These are phyloP conservation scores for Myopa testacea DNA, from an alignment of 2,888 invertebrate genomes.

Conservation along the genomic window DNA sequence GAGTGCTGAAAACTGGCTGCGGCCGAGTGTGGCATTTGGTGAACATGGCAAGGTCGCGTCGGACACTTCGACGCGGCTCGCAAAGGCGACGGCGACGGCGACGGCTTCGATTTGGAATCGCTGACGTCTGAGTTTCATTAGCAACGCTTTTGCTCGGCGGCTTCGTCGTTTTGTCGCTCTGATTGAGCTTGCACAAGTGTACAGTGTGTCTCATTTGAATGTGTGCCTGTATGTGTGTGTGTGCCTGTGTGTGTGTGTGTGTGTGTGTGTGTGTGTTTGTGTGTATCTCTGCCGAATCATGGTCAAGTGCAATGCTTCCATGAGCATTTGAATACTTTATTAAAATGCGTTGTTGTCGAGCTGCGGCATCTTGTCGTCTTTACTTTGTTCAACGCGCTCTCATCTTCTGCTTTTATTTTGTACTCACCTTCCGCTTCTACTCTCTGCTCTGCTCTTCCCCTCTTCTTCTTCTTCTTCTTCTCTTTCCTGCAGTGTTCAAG, in stretches of 20 bases:
- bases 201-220: no score
- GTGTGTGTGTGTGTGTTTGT: conserved; percentile 4
- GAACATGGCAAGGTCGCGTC: conserved; percentile 48
- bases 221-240: neutral
- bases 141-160: neutral
- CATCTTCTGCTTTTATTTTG: neutral
- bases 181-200: neutral
- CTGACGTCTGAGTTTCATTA: conserved; percentile 26
- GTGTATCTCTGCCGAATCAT: conserved; percentile 33
- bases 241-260: neutral
- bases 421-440: neutral
- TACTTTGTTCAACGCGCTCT: neutral
- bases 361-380: neutral
- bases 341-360: neutral
- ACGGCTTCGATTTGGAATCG: conserved; percentile 19
- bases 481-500: neutral
- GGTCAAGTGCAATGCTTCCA: conserved; percentile 48
- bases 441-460: neutral
- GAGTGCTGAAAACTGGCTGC: neutral
- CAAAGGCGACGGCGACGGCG: neutral
- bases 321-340: neutral
- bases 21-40: conserved; percentile 46
- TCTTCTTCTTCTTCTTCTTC: neutral
- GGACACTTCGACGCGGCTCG: conserved; percentile 16
- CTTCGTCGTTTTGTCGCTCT: neutral